These are phyloP conservation scores for Troglohyphantes excavatus DNA, from an alignment of 2,888 invertebrate genomes.

Conservation along the genomic window DNA sequence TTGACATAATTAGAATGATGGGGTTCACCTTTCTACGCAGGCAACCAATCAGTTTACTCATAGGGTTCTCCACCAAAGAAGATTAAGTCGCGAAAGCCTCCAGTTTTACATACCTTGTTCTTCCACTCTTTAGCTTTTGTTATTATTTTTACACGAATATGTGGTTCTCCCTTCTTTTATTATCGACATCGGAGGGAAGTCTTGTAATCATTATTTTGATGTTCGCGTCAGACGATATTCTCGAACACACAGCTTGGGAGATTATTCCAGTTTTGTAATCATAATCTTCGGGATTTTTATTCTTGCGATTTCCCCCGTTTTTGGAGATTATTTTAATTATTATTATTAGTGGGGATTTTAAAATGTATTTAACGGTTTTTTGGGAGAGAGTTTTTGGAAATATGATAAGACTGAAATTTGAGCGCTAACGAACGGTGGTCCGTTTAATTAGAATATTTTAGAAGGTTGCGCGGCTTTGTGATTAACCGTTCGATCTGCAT, in stretches of 20 bases:
- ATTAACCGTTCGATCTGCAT: not conserved
- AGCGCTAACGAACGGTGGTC: not conserved
- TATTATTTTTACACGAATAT: not conserved
- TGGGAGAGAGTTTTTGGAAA: not conserved
- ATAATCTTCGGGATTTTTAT: slow-evolving; percentile 6
- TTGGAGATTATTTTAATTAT: slow-evolving; percentile 7
- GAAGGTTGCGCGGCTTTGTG: slow-evolving; percentile 4
- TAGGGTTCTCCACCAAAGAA: slow-evolving; percentile 17
- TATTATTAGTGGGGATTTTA: not conserved
- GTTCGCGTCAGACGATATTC: not conserved
- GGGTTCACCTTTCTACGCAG: slow-evolving; percentile 38
- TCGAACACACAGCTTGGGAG: slow-evolving; percentile 3
- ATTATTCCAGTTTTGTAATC: slow-evolving; percentile 56
- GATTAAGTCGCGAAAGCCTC: slow-evolving; percentile 21
- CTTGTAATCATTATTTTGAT: slow-evolving; percentile 51
- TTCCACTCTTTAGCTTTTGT: slow-evolving; percentile 8
- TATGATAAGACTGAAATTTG: slow-evolving; percentile 12
- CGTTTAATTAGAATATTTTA: slow-evolving; percentile 46
- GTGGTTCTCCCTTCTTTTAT: not conserved
- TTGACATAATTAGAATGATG: slow-evolving; percentile 51
- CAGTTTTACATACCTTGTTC: slow-evolving; percentile 29
- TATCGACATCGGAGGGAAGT: not conserved
- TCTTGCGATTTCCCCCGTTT: slow-evolving; percentile 2
- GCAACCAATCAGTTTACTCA: slow-evolving; percentile 30
- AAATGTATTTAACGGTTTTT: slow-evolving; percentile 30